These are phyloP conservation scores for Brenthis ino DNA, from an alignment of 2,888 invertebrate genomes.

Conservation along the genomic window DNA sequence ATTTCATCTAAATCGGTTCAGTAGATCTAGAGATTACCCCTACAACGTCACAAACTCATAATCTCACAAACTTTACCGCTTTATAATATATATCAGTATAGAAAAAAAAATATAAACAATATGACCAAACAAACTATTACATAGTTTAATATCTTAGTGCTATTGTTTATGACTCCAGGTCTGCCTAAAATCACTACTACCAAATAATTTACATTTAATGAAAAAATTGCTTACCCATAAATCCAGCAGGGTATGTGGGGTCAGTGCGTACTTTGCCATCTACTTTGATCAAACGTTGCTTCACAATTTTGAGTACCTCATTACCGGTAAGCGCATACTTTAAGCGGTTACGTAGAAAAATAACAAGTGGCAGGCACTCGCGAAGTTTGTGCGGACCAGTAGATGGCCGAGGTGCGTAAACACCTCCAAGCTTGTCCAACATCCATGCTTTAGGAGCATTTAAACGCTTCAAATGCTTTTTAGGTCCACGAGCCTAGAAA, in stretches of 20 bases:
- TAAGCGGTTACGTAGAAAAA: constrained; percentile 97
- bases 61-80: no score
- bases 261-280: constrained; percentile 99
- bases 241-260: constrained; percentile 98
- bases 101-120: no score
- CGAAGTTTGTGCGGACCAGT: constrained; percentile 98
- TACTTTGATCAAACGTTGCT: constrained; percentile 98
- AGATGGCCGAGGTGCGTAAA: constrained; percentile 98
- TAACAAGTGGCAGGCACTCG: constrained; percentile 97
- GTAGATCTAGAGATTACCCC: no score
- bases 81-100: no score
- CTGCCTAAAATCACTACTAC: no score
- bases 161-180: background rate
- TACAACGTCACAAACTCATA: no score
- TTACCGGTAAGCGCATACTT: constrained; percentile 98
- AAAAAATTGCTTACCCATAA: constrained; percentile 93
- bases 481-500: constrained; percentile 96
- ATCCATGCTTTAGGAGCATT: constrained; percentile 99
- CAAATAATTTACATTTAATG: background rate
- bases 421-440: constrained; percentile 99
- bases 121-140: background rate
- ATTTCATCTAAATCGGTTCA: no score
- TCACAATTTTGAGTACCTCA: constrained; percentile 98
- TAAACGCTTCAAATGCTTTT: constrained; percentile 99
- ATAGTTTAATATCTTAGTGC: no score